These are phyloP conservation scores for Phalloptychus januarius DNA, from an alignment of 2,797 vertebrate genomes.

Conservation along the genomic window DNA sequence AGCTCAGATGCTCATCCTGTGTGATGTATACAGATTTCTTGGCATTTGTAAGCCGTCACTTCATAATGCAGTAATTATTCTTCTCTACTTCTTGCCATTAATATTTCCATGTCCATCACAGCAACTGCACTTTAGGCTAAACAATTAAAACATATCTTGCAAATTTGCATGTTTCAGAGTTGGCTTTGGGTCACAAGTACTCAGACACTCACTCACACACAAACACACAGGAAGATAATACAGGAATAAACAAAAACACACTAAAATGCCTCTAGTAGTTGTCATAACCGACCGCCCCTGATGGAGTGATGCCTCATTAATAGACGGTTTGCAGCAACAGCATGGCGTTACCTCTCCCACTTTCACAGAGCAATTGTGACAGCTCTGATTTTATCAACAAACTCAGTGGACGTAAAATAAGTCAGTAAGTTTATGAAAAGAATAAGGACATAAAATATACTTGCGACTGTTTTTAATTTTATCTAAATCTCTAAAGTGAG, in stretches of 20 bases:
- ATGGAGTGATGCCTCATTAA: constrained; percentile 75
- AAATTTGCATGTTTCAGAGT: constrained; percentile 61
- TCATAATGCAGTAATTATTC: constrained; percentile 19
- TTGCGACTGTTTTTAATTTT: background rate
- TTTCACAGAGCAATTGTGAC: constrained; percentile 52
- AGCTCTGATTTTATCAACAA: constrained; percentile 54
- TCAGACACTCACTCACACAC: constrained; percentile 35
- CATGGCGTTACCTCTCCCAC: constrained; percentile 63
- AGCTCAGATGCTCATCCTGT: background rate
- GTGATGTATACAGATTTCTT: background rate
- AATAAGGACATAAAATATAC: constrained; percentile 2
- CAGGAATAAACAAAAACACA: constrained; percentile 39
- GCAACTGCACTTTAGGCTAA: constrained; percentile 24
- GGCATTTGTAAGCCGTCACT: constrained; percentile 10
- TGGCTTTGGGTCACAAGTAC: constrained; percentile 40
- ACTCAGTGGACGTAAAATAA: constrained; percentile 17
- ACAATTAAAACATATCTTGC: constrained; percentile 17
- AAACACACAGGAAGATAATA: background rate
- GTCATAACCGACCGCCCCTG: constrained; percentile 66
- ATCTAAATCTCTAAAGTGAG: background rate
- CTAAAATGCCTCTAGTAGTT: constrained; percentile 64
- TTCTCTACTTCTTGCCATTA: constrained; percentile 18
- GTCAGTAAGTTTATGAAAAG: constrained; percentile 4
- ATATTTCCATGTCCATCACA: constrained; percentile 22
- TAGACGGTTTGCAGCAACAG: constrained; percentile 63